Percentiles rank a stretch among this genome's conserved stretches.
Conservation (phyloP, 2,888 invertebrate genomes). For the Oscheius sp. region DNA sequence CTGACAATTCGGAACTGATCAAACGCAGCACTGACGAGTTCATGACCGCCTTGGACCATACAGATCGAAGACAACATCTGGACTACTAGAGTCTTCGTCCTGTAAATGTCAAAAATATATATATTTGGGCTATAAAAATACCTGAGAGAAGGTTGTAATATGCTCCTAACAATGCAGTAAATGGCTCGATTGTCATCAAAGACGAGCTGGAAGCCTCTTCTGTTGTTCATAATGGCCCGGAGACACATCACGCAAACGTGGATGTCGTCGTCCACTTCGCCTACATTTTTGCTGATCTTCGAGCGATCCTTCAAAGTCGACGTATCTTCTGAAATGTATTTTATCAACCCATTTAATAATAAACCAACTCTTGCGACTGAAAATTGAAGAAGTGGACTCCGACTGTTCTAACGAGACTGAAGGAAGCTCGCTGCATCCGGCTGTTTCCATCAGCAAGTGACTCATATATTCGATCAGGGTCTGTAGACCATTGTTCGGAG, state of each 20-base stretch:
- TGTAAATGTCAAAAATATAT: slow-evolving; percentile 78
- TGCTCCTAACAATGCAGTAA: slow-evolving; percentile 94
- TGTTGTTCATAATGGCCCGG: slow-evolving; percentile 99
- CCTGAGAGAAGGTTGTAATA: slow-evolving; percentile 93
- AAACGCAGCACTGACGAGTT: slow-evolving; percentile 94
- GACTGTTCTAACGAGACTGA: slow-evolving; percentile 7
- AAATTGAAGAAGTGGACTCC: slow-evolving; percentile 28
- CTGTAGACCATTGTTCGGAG: slow-evolving; percentile 93
- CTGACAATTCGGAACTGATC: slow-evolving; percentile 88
- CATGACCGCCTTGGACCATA: slow-evolving; percentile 98
- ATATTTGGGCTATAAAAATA: slow-evolving; percentile 81
- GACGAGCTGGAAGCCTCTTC: slow-evolving; percentile 98
- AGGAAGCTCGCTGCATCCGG: slow-evolving; percentile 15
- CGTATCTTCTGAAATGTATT: slow-evolving; percentile 4
- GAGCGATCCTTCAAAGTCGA: slow-evolving; percentile 12
- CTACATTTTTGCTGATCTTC: slow-evolving; percentile 51
- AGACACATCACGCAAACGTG: slow-evolving; percentile 99
- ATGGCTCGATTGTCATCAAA: slow-evolving; percentile 97
- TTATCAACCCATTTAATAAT: background rate
- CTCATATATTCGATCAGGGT: slow-evolving; percentile 96
- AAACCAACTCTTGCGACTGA: slow-evolving; percentile 21
- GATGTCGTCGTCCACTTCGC: slow-evolving; percentile 85
- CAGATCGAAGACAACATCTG: slow-evolving; percentile 98
- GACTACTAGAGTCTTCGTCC: slow-evolving; percentile 95
- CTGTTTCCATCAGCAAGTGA: slow-evolving; percentile 65